Conservation (phyloP, 2,888 invertebrate species). For the Silvanus unidentatus region DNA sequence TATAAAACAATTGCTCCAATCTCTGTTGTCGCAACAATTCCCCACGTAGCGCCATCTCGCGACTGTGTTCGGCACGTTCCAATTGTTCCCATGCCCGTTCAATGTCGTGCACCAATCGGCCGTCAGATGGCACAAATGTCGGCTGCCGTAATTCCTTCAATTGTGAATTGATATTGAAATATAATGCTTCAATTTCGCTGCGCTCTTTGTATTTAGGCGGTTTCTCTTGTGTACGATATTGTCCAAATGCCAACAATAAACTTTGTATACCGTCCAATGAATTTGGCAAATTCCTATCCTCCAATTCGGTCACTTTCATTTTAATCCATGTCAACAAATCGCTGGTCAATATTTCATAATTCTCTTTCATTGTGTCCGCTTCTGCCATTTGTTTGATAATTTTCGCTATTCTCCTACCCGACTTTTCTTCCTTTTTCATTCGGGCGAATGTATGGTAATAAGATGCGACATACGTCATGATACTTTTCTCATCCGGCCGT, state of each 20-base stretch:
- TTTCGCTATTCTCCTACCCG: conserved; percentile 96
- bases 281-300: conserved; percentile 87
- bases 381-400: conserved; percentile 96
- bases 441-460: conserved; percentile 99
- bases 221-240: conserved; percentile 94
- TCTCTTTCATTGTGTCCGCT: conserved; percentile 83
- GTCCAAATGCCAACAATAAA: conserved; percentile 83
- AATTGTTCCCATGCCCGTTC: conserved; percentile 91
- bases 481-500: conserved; percentile 95
- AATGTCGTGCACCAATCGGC: conserved; percentile 89
- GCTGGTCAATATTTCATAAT: conserved; percentile 79
- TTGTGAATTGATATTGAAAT: conserved; percentile 94
- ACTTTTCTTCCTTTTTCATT: conserved; percentile 98
- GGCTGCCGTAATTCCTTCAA: conserved; percentile 91
- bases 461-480: conserved; percentile 97
- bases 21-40: conserved; percentile 89
- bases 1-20: conserved; percentile 89
- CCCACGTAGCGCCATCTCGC: conserved; percentile 87
- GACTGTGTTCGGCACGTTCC: conserved; percentile 88
- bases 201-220: conserved; percentile 97
- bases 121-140: conserved; percentile 78
- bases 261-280: conserved; percentile 91
- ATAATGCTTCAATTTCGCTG: conserved; percentile 93
- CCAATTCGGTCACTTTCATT: conserved; percentile 72
- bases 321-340: conserved; percentile 92